Evolutionary conservation across 2,888 invertebrate species (phyloP).

Genomic region (Galerucella calmariensis): DNA sequence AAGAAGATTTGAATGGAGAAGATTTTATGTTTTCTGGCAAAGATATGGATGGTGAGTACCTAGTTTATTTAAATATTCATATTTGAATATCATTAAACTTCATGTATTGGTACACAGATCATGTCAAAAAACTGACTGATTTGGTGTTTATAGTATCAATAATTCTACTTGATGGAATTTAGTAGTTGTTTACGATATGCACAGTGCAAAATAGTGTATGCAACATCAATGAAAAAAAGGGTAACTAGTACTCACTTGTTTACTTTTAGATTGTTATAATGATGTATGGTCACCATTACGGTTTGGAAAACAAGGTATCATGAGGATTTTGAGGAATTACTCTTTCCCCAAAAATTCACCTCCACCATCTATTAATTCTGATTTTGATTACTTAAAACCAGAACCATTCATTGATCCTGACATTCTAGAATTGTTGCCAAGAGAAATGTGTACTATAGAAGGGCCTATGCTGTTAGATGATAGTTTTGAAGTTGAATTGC

Average conservation of each 20-base stretch:
- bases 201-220: not conserved
- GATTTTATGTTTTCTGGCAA: slow-evolving; percentile 48
- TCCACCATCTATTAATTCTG: slow-evolving; percentile 36
- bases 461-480: slow-evolving; percentile 11
- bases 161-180: too few relatives aligned
- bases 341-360: slow-evolving; percentile 35
- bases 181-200: too few relatives aligned
- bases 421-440: slow-evolving; percentile 16
- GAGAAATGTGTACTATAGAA: slow-evolving; percentile 19
- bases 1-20: slow-evolving; percentile 42
- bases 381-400: slow-evolving; percentile 6
- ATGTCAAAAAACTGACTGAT: too few relatives aligned
- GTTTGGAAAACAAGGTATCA: slow-evolving; percentile 24
- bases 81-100: too few relatives aligned
- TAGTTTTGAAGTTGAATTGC: slow-evolving; percentile 35
- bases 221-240: not conserved
- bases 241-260: not conserved
- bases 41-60: slow-evolving; percentile 41
- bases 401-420: slow-evolving; percentile 13
- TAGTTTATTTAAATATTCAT: too few relatives aligned
- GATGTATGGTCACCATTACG: slow-evolving; percentile 35
- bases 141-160: too few relatives aligned
- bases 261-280: slow-evolving; percentile 36
- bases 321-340: slow-evolving; percentile 33
- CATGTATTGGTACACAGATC: too few relatives aligned